phyloP scores from a whole-genome alignment of 1,140 invertebrate genomes.

The Papilio glaucus region DNA sequence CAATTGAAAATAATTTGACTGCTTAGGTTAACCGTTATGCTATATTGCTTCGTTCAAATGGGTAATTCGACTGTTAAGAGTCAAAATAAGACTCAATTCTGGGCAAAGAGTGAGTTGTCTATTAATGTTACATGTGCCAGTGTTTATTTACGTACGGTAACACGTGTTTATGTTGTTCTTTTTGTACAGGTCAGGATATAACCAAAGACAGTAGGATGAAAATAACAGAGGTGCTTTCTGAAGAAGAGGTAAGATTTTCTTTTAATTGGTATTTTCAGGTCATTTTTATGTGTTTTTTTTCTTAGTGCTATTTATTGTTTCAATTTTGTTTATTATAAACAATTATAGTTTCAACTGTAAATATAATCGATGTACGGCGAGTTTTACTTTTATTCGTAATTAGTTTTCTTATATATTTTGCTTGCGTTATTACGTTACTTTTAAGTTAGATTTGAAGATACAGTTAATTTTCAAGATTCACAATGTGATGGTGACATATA shows the following conservation, averaged over 20 bases:
- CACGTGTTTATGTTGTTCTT: slow-evolving; percentile 63
- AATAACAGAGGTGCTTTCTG: slow-evolving; percentile 78
- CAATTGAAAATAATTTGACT: slow-evolving; percentile 52
- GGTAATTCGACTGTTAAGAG: slow-evolving; percentile 69
- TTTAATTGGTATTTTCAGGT: not conserved
- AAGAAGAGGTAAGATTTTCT: slow-evolving; percentile 72
- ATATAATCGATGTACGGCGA: too few relatives aligned
- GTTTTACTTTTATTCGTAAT: too few relatives aligned
- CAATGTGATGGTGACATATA: too few relatives aligned
- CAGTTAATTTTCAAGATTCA: too few relatives aligned
- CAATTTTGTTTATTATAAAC: too few relatives aligned
- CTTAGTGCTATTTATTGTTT: too few relatives aligned
- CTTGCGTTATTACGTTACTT: too few relatives aligned
- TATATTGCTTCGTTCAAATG: slow-evolving; percentile 56
- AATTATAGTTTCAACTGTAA: too few relatives aligned
- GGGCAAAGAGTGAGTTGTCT: slow-evolving; percentile 62
- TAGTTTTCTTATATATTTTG: too few relatives aligned
- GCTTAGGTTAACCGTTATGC: slow-evolving; percentile 62
- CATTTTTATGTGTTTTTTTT: not conserved
- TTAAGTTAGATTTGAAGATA: too few relatives aligned
- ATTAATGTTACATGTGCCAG: slow-evolving; percentile 38
- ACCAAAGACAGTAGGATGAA: slow-evolving; percentile 81
- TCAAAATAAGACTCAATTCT: slow-evolving; percentile 55
- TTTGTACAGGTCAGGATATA: slow-evolving; percentile 85
- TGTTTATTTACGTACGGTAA: slow-evolving; percentile 65